Evolutionary conservation across 2,797 vertebrate species (phyloP), one percentile per base, ranked within the genome.

Genomic region (Dryobates pubescens): DNA sequence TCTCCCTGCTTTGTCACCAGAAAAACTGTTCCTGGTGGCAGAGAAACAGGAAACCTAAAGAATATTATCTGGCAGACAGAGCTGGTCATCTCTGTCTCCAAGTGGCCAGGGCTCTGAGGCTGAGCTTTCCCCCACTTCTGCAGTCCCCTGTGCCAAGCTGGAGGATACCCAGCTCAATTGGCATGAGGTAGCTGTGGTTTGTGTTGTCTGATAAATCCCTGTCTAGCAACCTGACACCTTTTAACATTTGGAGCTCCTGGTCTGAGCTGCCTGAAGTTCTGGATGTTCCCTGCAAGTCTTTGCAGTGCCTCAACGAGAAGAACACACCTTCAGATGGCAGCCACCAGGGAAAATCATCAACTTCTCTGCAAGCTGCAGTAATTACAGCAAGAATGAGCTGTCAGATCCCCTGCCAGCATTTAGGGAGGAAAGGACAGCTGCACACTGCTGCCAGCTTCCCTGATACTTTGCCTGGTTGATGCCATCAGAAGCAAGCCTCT

Each of bases 81-180:
- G 20, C 51, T 85, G 43, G 14, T 86, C 12, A 10, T 81, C 81
- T 85, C n/a, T 51, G 0, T 49, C 32, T 75, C 34, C 27, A 70
- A 72, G 26, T 24, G 43, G 57, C 19, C 34, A 53, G n/a, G 17
- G 7, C 47, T 86, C 36, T 2, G 1, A 72, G 43, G 17, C 36
- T 77, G 59, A 76, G 36, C 70, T 88, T 86, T 53, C 76, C 59
- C 26, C 56, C 3, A 0, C 11, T 69, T 69, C 51, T 91, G 22
- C n/a, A 68, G 27, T 29, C 23, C 17, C 13, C 0, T 18, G 0
- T 3, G 11, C n/a, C 49, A 54, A 16, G 6, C 14, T n/a, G 41
- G 18, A 36, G 26, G 24, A 5, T 58, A 43, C 38, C 7, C 58
- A 71, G 11, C 9, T 20, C 29, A 26, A 30, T 58, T 12, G 10